Evolutionary conservation across 1,140 invertebrate genomes (phyloP).

Genomic region (Pseudomyrmex cubaensis): DNA sequence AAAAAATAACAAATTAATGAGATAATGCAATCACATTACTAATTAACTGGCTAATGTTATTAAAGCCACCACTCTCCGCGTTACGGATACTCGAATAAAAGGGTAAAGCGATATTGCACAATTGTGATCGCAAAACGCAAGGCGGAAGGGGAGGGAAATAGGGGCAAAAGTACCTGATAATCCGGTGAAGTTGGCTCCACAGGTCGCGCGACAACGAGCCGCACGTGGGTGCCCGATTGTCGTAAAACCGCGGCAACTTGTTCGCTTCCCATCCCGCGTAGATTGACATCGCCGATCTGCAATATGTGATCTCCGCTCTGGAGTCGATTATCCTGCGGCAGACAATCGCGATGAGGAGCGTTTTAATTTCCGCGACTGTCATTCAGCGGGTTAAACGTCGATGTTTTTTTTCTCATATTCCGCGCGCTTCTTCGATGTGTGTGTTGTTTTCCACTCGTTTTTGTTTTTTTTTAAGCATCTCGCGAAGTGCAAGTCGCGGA

Average conservation of each 20-base stretch:
- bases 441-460: constrained; percentile 20
- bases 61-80: not conserved
- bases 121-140: constrained; percentile 11
- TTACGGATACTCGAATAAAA: not conserved
- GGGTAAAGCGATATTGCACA: not conserved
- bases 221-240: constrained; percentile 96
- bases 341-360: constrained; percentile 11
- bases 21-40: not conserved
- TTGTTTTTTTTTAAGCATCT: not conserved
- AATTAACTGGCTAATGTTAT: not conserved
- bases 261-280: constrained; percentile 98
- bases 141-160: not conserved
- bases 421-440: not conserved
- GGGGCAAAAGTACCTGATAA: constrained; percentile 81
- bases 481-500: too few relatives aligned
- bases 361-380: constrained; percentile 60
- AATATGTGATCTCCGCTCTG: constrained; percentile 98
- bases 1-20: not conserved
- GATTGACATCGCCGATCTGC: constrained; percentile 97
- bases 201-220: constrained; percentile 96
- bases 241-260: constrained; percentile 98
- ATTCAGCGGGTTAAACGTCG: not conserved
- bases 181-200: constrained; percentile 91
- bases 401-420: too few relatives aligned
- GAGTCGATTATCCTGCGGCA: constrained; percentile 92